These are phyloP conservation scores for Pteromalus puparum DNA, from an alignment of 1,140 invertebrate genomes.

Conservation along the genomic window DNA sequence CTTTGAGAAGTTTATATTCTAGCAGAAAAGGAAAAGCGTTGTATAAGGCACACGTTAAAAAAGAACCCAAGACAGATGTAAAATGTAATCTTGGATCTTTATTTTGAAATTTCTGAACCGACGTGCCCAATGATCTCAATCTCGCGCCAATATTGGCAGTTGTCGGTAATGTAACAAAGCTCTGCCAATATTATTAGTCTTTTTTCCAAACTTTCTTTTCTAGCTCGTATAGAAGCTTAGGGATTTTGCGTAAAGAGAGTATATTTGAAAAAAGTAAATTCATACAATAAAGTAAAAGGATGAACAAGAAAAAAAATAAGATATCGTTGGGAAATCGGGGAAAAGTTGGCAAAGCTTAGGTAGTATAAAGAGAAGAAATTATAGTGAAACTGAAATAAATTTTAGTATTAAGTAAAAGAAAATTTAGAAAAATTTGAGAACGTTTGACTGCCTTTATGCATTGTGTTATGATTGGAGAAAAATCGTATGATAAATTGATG, in stretches of 20 bases:
- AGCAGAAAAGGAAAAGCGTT: constrained; percentile 21
- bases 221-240: constrained; percentile 22
- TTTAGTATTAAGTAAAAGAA: constrained; percentile 14
- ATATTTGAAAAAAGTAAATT: constrained; percentile 31
- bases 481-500: not conserved
- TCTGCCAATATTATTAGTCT: constrained; percentile 38
- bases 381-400: constrained; percentile 39
- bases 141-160: constrained; percentile 37
- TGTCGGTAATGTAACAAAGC: constrained; percentile 29
- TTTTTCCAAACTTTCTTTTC: constrained; percentile 28
- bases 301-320: not conserved
- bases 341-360: constrained; percentile 32
- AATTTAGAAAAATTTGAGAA: constrained; percentile 42
- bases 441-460: constrained; percentile 20
- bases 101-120: constrained; percentile 37
- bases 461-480: not conserved
- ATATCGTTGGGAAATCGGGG: constrained; percentile 25
- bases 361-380: constrained; percentile 40
- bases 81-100: constrained; percentile 6
- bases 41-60: not conserved
- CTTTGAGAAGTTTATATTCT: constrained; percentile 31
- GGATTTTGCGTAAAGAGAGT: constrained; percentile 12
- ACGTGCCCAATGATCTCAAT: constrained; percentile 52
- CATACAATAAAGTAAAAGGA: constrained; percentile 13
- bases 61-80: not conserved